A percentile compares a stretch with the other conserved stretches of the same genome.
These are phyloP conservation scores for Elachura formosa DNA, from an alignment of 2,113 vertebrate genomes.

Conservation along the genomic window DNA sequence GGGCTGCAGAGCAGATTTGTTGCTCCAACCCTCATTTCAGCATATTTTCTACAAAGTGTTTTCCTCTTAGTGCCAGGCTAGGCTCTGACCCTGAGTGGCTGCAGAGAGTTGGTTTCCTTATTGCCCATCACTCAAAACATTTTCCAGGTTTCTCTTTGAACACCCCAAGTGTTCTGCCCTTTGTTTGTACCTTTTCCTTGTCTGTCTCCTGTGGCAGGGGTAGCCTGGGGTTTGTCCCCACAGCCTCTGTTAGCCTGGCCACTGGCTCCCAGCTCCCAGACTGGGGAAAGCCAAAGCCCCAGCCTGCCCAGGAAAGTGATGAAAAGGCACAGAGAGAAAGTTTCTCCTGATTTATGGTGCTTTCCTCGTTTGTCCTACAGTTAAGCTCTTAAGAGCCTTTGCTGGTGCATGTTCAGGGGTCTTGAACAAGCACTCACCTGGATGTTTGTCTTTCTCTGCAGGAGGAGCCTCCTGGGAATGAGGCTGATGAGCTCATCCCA, in stretches of 20 bases:
- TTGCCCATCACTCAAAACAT: neutral
- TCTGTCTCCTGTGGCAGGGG: neutral
- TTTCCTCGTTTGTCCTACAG: neutral
- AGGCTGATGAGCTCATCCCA: neutral
- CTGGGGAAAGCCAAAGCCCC: neutral
- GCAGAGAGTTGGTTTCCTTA: neutral
- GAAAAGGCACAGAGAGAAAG: constrained; percentile 6
- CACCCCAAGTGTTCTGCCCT: neutral
- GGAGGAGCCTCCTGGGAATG: neutral
- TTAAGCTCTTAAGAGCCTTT: neutral
- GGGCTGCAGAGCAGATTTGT: neutral
- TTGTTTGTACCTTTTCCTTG: neutral
- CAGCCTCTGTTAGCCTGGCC: neutral
- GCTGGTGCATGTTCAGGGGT: neutral
- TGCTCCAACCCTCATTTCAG: neutral
- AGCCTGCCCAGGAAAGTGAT: neutral
- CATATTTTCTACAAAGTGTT: neutral
- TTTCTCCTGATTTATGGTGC: constrained; percentile 14
- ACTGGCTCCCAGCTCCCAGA: neutral
- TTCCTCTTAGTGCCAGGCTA: neutral
- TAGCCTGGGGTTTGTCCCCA: neutral
- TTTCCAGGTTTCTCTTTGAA: neutral
- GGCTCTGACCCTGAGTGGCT: neutral
- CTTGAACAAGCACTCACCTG: neutral
- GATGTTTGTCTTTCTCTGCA: neutral